Conservation (phyloP, 2,113 vertebrate genomes). For the Myiopsitta monachus region DNA sequence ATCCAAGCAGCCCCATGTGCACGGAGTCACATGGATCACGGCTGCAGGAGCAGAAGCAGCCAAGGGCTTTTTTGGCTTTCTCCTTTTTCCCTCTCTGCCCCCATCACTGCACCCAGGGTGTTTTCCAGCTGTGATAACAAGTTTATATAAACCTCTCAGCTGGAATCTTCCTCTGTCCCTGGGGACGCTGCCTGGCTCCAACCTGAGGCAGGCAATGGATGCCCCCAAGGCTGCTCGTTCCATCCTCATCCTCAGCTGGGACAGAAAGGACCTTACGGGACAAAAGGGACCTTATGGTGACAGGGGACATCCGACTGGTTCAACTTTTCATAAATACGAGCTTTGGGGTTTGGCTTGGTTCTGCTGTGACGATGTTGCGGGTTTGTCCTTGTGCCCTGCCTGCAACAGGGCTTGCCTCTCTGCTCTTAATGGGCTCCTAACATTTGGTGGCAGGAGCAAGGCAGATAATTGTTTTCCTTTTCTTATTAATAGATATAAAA, state of each 20-base stretch:
- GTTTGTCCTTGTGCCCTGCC: neutral
- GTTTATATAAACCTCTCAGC: constrained; percentile 15
- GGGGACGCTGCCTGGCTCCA: neutral
- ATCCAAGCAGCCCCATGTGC: neutral
- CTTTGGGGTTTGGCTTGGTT: neutral
- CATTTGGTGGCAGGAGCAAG: neutral
- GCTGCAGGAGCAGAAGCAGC: neutral
- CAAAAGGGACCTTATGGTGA: neutral
- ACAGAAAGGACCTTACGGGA: neutral
- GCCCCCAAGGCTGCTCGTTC: neutral
- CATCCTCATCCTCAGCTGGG: neutral
- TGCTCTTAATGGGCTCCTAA: neutral
- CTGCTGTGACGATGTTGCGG: neutral
- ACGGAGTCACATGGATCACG: neutral
- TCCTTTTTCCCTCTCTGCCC: neutral
- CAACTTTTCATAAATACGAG: accelerated
- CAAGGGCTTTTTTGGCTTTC: constrained; percentile 27
- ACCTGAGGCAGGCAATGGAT: neutral
- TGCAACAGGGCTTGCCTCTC: neutral
- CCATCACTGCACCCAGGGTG: neutral
- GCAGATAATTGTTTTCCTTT: constrained; percentile 47
- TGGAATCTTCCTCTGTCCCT: neutral
- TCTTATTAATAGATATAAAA: constrained; percentile 49
- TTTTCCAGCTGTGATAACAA: constrained; percentile 5
- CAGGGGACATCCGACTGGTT: neutral